A percentile compares a stretch with the other conserved stretches of the same genome.
These are phyloP conservation scores for Tyto alba DNA, from an alignment of 2,113 vertebrate genomes.

Conservation along the genomic window DNA sequence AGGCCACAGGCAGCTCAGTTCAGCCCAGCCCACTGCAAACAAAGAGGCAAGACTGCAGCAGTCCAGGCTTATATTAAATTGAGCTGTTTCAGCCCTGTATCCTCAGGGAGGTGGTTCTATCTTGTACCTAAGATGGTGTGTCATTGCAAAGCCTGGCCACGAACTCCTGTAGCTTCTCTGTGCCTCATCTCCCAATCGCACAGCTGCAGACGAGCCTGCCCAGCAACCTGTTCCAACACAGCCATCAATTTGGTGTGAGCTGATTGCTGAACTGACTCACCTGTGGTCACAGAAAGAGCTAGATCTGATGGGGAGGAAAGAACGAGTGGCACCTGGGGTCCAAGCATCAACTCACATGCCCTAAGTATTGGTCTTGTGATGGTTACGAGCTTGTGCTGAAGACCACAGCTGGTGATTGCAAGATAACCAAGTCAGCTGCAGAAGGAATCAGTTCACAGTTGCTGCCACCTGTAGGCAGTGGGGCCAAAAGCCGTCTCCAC, in stretches of 20 bases:
- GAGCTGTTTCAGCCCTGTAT: neutral
- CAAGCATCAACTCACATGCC: neutral
- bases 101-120: neutral
- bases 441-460: neutral
- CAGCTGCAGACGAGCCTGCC: neutral
- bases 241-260: neutral
- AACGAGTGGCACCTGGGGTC: neutral
- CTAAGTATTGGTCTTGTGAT: neutral
- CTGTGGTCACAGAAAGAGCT: neutral
- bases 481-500: neutral
- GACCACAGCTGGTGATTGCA: neutral
- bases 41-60: neutral
- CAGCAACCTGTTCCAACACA: neutral
- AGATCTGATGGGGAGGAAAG: neutral
- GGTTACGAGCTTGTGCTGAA: neutral
- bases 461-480: neutral
- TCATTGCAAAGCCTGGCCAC: neutral
- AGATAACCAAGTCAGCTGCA: neutral
- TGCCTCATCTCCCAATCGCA: neutral
- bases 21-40: neutral
- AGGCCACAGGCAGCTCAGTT: neutral
- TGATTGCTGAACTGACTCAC: neutral
- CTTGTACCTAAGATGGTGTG: rapidly evolving
- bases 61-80: neutral
- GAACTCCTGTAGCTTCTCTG: neutral